These are phyloP conservation scores for Hypsopygia costalis DNA, from an alignment of 2,888 invertebrate genomes.

Conservation along the genomic window DNA sequence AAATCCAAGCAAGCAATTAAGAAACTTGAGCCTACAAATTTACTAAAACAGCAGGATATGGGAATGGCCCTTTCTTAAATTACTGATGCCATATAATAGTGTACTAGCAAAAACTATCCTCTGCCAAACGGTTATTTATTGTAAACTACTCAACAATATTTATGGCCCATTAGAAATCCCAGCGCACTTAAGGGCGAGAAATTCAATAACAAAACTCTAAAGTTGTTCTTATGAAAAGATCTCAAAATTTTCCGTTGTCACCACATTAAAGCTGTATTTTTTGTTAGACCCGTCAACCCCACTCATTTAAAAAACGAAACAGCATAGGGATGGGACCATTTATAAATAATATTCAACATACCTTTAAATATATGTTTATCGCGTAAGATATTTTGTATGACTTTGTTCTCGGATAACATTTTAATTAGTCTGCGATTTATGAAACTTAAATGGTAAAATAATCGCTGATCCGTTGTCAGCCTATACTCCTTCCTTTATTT, in stretches of 20 bases:
- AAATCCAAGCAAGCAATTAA: too few species aligned
- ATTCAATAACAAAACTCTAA: conserved; percentile 64
- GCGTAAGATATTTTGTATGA: too few species aligned
- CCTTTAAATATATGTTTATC: too few species aligned
- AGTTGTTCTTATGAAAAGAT: conserved; percentile 49
- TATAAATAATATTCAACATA: too few species aligned
- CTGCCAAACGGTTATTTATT: conserved; percentile 57
- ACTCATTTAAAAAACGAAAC: conserved; percentile 54
- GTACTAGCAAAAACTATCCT: conserved; percentile 34
- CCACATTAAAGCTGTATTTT: conserved; percentile 56
- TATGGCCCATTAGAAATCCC: conserved; percentile 53
- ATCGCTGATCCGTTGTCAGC: too few species aligned
- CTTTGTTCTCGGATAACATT: too few species aligned
- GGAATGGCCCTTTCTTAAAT: conserved; percentile 19
- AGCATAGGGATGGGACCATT: conserved; percentile 41
- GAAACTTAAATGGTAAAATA: too few species aligned
- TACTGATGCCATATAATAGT: conserved; percentile 15
- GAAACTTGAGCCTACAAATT: conserved; percentile 22
- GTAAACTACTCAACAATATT: conserved; percentile 42
- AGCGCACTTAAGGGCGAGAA: conserved; percentile 47
- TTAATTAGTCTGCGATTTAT: too few species aligned
- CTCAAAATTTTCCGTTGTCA: conserved; percentile 64
- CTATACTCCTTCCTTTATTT: too few species aligned
- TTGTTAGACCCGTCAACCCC: conserved; percentile 66
- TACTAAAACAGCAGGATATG: conserved; percentile 18